Evolutionary conservation across 2,888 invertebrate species (phyloP).

Genomic region (Geotrupes spiniger): DNA sequence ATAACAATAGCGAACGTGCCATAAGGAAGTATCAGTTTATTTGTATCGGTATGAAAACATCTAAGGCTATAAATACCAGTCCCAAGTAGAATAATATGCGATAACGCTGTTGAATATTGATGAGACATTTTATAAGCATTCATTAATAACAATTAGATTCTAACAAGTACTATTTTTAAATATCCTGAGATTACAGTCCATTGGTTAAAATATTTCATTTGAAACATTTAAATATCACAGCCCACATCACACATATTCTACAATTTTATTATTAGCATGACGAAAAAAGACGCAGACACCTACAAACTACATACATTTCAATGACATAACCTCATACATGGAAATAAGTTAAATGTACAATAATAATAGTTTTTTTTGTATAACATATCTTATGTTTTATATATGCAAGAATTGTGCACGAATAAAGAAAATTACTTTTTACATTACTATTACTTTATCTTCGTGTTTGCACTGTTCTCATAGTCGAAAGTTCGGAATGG

Average conservation of each 20-base stretch:
- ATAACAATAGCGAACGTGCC: conserved; percentile 39
- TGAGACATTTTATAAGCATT: conserved; percentile 7
- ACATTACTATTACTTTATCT: too few relatives aligned
- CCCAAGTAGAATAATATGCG: conserved; percentile 39
- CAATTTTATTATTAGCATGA: conserved; percentile 3
- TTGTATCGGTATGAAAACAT: conserved; percentile 11
- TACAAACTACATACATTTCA: too few relatives aligned
- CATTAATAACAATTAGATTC: too few relatives aligned
- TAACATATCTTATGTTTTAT: too few relatives aligned
- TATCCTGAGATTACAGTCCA: neutral
- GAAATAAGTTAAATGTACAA: too few relatives aligned
- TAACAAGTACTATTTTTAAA: too few relatives aligned
- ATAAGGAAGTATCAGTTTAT: conserved; percentile 28
- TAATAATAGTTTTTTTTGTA: too few relatives aligned
- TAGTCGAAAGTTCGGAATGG: too few relatives aligned
- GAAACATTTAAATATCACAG: neutral
- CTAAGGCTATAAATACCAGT: conserved; percentile 37
- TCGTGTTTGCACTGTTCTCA: too few relatives aligned
- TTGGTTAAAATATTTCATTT: neutral
- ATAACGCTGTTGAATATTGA: conserved; percentile 39
- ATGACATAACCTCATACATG: too few relatives aligned
- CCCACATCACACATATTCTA: neutral
- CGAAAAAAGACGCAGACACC: neutral
- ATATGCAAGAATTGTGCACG: too few relatives aligned
- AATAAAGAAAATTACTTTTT: too few relatives aligned